These are phyloP conservation scores for Drepanosiphum platanoidis DNA, from an alignment of 2,888 invertebrate species.

Conservation along the genomic window DNA sequence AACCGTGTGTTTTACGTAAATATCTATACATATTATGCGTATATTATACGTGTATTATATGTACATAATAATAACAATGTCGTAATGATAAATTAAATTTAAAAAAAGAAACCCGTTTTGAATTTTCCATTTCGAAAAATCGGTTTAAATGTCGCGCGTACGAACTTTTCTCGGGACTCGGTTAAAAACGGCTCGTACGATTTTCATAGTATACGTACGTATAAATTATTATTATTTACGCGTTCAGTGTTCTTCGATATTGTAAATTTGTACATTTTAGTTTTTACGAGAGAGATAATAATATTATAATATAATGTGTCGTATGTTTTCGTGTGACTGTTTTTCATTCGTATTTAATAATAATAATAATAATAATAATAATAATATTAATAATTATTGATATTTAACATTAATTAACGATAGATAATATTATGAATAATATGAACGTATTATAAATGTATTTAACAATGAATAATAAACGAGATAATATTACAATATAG, in stretches of 20 bases:
- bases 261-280: slow-evolving; percentile 38
- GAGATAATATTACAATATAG: no score
- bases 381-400: slow-evolving; percentile 15
- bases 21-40: no score
- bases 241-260: slow-evolving; percentile 17
- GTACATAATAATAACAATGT: background rate
- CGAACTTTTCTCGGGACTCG: no score
- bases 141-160: no score
- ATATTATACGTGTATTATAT: slow-evolving; percentile 8
- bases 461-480: slow-evolving; percentile 28
- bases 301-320: no score
- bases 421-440: no score
- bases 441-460: slow-evolving; percentile 13
- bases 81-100: no score
- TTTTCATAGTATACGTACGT: background rate
- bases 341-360: slow-evolving; percentile 39
- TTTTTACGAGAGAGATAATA: slow-evolving; percentile 46
- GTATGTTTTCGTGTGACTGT: slow-evolving; percentile 47
- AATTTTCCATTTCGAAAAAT: no score
- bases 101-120: no score
- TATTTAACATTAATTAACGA: no score
- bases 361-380: slow-evolving; percentile 1
- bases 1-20: no score
- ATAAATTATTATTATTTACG: slow-evolving; percentile 6
- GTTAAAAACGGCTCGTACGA: no score